phyloP scores from a whole-genome alignment of 2,797 vertebrate genomes.

The Pterois miles region DNA sequence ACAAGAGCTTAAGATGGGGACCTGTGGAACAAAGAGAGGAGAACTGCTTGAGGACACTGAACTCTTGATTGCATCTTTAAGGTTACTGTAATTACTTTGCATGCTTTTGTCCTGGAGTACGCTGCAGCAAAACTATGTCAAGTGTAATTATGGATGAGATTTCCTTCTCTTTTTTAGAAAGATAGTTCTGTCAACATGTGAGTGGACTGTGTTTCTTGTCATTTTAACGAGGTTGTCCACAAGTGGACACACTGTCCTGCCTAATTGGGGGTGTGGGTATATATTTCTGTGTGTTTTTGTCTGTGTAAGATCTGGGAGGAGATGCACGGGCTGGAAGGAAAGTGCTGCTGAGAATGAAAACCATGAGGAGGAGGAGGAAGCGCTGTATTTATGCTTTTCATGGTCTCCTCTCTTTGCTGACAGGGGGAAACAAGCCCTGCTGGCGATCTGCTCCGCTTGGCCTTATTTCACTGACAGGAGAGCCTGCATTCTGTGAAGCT shows the following conservation, averaged over 20 bases:
- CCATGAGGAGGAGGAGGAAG: slow-evolving; percentile 74
- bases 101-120: slow-evolving; percentile 61
- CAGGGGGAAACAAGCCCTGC: slow-evolving; percentile 70
- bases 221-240: slow-evolving; percentile 21
- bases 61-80: slow-evolving; percentile 76
- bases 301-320: slow-evolving; percentile 40
- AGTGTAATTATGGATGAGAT: slow-evolving; percentile 38
- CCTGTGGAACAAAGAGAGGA: slow-evolving; percentile 68
- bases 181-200: slow-evolving; percentile 22
- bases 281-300: slow-evolving; percentile 34
- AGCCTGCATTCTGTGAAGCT: slow-evolving; percentile 47
- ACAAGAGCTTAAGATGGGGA: slow-evolving; percentile 69
- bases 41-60: slow-evolving; percentile 67
- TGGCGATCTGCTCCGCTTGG: slow-evolving; percentile 61
- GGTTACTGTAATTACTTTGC: slow-evolving; percentile 71
- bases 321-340: slow-evolving; percentile 40
- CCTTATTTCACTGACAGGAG: slow-evolving; percentile 68
- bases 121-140: slow-evolving; percentile 50
- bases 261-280: slow-evolving; percentile 16
- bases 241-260: slow-evolving; percentile 9
- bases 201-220: slow-evolving; percentile 41
- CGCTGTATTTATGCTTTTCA: slow-evolving; percentile 76
- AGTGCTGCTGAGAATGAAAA: slow-evolving; percentile 73
- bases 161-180: slow-evolving; percentile 13
- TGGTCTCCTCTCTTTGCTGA: slow-evolving; percentile 71